These are phyloP conservation scores for Rhagonycha lutea DNA, from an alignment of 2,888 invertebrate species.

Conservation along the genomic window DNA sequence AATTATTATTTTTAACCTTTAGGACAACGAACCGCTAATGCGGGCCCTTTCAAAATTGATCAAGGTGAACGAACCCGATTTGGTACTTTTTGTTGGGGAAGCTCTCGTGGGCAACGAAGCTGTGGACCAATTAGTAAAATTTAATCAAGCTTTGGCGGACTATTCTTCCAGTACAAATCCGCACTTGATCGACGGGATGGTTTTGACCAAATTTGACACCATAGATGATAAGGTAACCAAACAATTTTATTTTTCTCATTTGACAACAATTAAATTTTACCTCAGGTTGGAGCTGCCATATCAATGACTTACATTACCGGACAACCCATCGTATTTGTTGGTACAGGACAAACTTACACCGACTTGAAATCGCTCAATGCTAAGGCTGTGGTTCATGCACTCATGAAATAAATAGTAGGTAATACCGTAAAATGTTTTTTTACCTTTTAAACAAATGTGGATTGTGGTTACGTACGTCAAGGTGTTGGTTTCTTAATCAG, in stretches of 20 bases:
- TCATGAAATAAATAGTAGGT: slow-evolving; percentile 77
- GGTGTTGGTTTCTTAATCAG: background rate
- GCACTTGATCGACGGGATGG: slow-evolving; percentile 97
- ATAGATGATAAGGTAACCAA: slow-evolving; percentile 90
- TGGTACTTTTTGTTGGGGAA: slow-evolving; percentile 99
- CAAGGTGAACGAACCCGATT: slow-evolving; percentile 95
- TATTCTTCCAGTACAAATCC: slow-evolving; percentile 74
- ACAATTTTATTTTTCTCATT: background rate
- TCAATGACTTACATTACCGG: slow-evolving; percentile 99
- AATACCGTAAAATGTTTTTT: background rate
- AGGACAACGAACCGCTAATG: slow-evolving; percentile 98
- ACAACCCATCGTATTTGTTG: slow-evolving; percentile 98
- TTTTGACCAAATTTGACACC: slow-evolving; percentile 99
- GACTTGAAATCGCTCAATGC: slow-evolving; percentile 96
- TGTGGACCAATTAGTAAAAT: slow-evolving; percentile 98
- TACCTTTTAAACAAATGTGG: background rate
- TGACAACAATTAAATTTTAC: slow-evolving; percentile 7
- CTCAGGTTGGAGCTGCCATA: slow-evolving; percentile 89
- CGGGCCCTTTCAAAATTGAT: slow-evolving; percentile 95
- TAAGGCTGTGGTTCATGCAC: slow-evolving; percentile 92
- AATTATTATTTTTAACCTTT: slow-evolving; percentile 12
- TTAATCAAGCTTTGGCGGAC: slow-evolving; percentile 97
- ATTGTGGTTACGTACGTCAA: background rate
- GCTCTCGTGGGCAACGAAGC: slow-evolving; percentile 99
- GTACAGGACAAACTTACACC: slow-evolving; percentile 98